phyloP scores from a whole-genome alignment of 2,888 invertebrate genomes.

The Erebia aethiops region DNA sequence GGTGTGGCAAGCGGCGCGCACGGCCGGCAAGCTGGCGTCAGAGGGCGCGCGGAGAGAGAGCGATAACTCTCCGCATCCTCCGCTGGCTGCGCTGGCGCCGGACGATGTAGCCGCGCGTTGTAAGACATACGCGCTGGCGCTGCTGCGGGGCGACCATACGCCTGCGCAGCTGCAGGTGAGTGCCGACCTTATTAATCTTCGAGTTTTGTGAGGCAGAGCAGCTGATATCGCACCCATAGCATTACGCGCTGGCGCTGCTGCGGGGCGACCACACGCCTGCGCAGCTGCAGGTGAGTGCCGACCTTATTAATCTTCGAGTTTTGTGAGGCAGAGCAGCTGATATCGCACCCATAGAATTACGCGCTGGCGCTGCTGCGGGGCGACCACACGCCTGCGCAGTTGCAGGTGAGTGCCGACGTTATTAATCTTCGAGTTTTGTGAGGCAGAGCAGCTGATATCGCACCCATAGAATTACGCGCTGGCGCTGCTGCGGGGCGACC shows the following conservation, averaged over 20 bases:
- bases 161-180: slow-evolving; percentile 65
- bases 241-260: slow-evolving; percentile 69
- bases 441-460: slow-evolving; percentile 27
- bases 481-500: slow-evolving; percentile 65
- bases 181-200: too few species aligned
- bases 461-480: slow-evolving; percentile 72
- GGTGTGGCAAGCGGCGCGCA: slow-evolving; percentile 73
- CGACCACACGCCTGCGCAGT: slow-evolving; percentile 65
- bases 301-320: too few species aligned
- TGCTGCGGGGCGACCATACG: slow-evolving; percentile 66
- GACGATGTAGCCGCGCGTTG: slow-evolving; percentile 61
- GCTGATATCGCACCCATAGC: slow-evolving; percentile 56
- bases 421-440: too few species aligned
- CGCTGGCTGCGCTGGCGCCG: slow-evolving; percentile 37
- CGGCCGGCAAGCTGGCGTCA: slow-evolving; percentile 51
- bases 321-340: too few species aligned
- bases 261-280: slow-evolving; percentile 65
- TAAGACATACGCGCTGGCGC: slow-evolving; percentile 72
- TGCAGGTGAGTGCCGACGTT: slow-evolving; percentile 56
- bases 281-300: slow-evolving; percentile 60
- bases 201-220: too few species aligned
- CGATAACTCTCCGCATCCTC: slow-evolving; percentile 34
- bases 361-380: slow-evolving; percentile 67
- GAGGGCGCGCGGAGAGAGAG: slow-evolving; percentile 47
- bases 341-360: slow-evolving; percentile 64